Conservation (phyloP, 2,797 vertebrate genomes). For the Pristis pectinata region DNA sequence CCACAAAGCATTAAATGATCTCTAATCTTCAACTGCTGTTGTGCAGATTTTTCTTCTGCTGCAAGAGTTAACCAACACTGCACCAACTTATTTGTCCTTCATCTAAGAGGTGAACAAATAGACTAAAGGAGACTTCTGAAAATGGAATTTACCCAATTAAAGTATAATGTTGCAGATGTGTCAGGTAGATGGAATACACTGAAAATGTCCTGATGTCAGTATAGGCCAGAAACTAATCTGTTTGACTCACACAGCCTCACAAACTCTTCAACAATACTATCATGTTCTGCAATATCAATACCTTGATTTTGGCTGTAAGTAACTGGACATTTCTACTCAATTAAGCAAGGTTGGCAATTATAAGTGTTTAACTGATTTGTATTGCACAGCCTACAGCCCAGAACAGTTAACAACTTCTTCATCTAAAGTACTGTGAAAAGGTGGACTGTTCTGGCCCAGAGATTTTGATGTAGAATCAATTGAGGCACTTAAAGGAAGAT, state of each 20-base stretch:
- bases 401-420: slow-evolving; percentile 11
- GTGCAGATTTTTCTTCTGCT: neutral
- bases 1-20: neutral
- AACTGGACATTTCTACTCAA: slow-evolving; percentile 26
- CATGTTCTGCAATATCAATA: neutral
- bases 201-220: slow-evolving; percentile 1
- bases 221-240: neutral
- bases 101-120: neutral
- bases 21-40: neutral
- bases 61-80: neutral
- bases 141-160: neutral
- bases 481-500: neutral
- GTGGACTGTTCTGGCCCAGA: neutral
- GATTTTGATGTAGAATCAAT: neutral
- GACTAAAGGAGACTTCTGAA: neutral
- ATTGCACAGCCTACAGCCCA: neutral
- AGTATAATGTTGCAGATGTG: neutral
- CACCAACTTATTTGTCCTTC: neutral
- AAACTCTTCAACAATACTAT: neutral
- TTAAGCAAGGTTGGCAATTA: neutral
- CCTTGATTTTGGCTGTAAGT: neutral
- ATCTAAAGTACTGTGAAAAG: neutral
- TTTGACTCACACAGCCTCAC: neutral
- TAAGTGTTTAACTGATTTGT: neutral
- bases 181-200: neutral